Percentiles rank a stretch among this genome's conserved stretches.
Evolutionary conservation across 53 echinoderm and acorn worm species (phyloP).

Genomic region (Holothuria leucospilota): DNA sequence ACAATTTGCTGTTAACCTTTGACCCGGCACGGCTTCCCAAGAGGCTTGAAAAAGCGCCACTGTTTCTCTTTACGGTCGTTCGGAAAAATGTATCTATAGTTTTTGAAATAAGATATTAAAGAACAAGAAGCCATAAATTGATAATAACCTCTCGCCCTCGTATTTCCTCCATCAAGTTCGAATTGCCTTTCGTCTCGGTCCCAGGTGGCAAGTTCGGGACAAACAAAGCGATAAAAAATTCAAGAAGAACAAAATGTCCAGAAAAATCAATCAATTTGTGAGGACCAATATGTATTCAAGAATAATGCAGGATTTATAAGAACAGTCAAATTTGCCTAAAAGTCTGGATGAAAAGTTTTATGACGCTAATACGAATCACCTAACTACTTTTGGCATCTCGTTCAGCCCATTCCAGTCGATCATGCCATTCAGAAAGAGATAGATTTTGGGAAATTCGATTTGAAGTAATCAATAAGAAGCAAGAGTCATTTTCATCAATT

Average conservation of each 20-base stretch:
- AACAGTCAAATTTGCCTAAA: no score
- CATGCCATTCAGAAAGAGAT: no score
- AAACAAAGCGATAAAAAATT: constrained; percentile 45
- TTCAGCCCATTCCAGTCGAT: no score
- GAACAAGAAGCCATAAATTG: constrained; percentile 43
- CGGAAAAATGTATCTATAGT: constrained; percentile 47
- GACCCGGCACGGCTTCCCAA: constrained; percentile 39
- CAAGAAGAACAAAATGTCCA: constrained; percentile 31
- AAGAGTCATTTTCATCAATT: no score
- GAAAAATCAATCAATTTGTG: constrained; percentile 49
- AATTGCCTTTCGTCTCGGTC: not conserved
- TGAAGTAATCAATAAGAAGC: no score
- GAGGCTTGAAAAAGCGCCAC: constrained; percentile 40
- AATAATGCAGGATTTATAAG: not conserved
- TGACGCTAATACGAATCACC: no score
- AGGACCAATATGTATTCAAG: constrained; percentile 44
- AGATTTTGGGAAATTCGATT: no score
- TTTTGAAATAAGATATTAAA: constrained; percentile 34
- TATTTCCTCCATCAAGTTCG: constrained; percentile 50
- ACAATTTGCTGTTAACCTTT: constrained; percentile 44
- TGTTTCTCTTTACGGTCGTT: constrained; percentile 48
- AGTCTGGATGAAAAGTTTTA: no score
- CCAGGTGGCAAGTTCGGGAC: constrained; percentile 34
- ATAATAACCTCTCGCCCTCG: constrained; percentile 48
- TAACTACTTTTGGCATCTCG: no score